Percentiles rank a stretch among this genome's conserved stretches.
These are phyloP conservation scores for Linnaemya tessellans DNA, from an alignment of 2,888 invertebrate species.

Conservation along the genomic window DNA sequence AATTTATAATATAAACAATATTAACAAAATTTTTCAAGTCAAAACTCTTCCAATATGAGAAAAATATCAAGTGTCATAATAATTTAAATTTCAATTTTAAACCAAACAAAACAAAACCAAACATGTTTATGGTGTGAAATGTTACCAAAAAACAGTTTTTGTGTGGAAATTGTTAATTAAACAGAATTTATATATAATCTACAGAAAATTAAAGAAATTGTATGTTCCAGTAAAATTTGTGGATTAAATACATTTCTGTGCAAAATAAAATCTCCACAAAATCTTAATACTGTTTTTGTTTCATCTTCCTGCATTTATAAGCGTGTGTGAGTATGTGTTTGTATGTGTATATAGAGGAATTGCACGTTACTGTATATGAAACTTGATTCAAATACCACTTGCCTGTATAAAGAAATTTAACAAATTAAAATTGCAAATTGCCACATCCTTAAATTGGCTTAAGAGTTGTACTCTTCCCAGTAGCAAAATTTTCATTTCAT, in stretches of 20 bases:
- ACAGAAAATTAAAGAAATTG: neutral
- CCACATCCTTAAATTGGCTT: neutral
- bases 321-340: neutral
- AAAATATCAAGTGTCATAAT: neutral
- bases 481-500: neutral
- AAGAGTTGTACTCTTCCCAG: neutral
- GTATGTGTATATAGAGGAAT: neutral
- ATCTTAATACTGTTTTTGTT: neutral
- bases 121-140: neutral
- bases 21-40: neutral
- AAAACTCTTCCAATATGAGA: constrained; percentile 39
- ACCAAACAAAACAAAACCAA: neutral
- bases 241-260: neutral
- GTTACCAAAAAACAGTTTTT: neutral
- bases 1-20: constrained; percentile 28
- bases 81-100: constrained; percentile 4
- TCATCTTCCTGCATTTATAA: neutral
- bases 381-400: neutral
- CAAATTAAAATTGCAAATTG: neutral
- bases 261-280: neutral
- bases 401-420: neutral
- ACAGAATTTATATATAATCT: neutral
- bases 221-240: neutral
- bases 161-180: neutral
- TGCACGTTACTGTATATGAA: neutral